These are phyloP conservation scores for Loxodonta africana DNA, from an alignment of 2,113 vertebrate species.

Conservation along the genomic window DNA sequence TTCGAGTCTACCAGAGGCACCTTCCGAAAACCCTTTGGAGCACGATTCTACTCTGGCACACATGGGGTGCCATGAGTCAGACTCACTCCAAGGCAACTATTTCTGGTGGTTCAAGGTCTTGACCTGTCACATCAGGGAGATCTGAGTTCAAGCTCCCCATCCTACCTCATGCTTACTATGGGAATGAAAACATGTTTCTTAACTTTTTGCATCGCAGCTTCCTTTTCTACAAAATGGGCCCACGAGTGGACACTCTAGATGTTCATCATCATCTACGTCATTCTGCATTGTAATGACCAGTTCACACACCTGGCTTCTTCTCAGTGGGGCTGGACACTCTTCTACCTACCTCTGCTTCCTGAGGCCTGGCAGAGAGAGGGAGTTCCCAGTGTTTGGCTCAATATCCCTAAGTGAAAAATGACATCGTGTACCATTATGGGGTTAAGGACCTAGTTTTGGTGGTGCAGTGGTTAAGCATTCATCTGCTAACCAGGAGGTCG, in stretches of 20 bases:
- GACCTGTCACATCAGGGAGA: fast-evolving
- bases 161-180: fast-evolving
- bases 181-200: not conserved
- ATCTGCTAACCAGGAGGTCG: too few relatives aligned
- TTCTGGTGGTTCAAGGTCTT: too few relatives aligned
- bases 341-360: not conserved
- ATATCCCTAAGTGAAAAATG: not conserved
- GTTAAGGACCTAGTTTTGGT: too few relatives aligned
- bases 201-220: not conserved
- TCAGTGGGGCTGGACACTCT: not conserved
- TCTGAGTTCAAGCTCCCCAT: not conserved
- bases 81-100: too few relatives aligned
- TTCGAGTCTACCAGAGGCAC: too few relatives aligned
- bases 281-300: not conserved
- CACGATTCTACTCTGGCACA: too few relatives aligned
- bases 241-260: fast-evolving
- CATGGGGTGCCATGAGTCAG: too few relatives aligned
- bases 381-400: not conserved
- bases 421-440: fast-evolving
- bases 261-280: not conserved
- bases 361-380: not conserved
- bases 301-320: too few relatives aligned
- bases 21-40: too few relatives aligned
- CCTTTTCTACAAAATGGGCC: not conserved
- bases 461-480: too few relatives aligned